Evolutionary conservation across 2,888 invertebrate species (phyloP), one percentile per base, ranked within the genome.

Genomic region (Hyles lineata): DNA sequence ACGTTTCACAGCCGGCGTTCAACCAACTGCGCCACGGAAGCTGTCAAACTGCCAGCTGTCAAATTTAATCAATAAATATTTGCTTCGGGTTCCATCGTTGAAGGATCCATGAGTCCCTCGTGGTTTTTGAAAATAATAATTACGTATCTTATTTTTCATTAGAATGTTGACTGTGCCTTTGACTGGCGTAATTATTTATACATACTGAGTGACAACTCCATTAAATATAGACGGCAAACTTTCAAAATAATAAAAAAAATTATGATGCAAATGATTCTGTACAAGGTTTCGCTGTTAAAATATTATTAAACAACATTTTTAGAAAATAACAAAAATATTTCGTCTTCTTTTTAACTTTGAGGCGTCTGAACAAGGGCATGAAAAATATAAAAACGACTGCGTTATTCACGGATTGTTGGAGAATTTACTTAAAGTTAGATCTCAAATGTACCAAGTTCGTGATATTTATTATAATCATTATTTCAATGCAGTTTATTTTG

Each of bases 331-430:
- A n/a, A 55, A 55, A 7, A 55, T 55, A 19, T 55, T 55, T 55
- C 55, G 17, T n/a, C 55, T 55, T 55, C 7, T 55, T 19, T 55
- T 19, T 55, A 55, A 55, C 55, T 55, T 55, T 17, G 17, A n/a
- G 7, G 55, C 17, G 55, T n/a, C 55, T 55, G 6, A n/a, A n/a
- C 55, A 55, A 55, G 55, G 55, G 19, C n/a, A 55, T 55, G 55
- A 55, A 55, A 55, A 55, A 55, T 55, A n/a, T 55, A n/a, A 17
- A 55, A 55, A 55, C n/a, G 55, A 55, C 55, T 55, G 17, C 55
- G 55, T n/a, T 55, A n/a, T 55, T 55, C 55, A n/a, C 55, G 55
- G n/a, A n/a, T 55, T 55, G 55, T 55, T 55, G 55, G n/a, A 55
- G 17, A 55, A 55, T 55, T 55, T 55, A 55, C 55, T 55, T 55